These are phyloP conservation scores for Caenorhabditis sp. DNA, from an alignment of 2,888 invertebrate species.

Conservation along the genomic window DNA sequence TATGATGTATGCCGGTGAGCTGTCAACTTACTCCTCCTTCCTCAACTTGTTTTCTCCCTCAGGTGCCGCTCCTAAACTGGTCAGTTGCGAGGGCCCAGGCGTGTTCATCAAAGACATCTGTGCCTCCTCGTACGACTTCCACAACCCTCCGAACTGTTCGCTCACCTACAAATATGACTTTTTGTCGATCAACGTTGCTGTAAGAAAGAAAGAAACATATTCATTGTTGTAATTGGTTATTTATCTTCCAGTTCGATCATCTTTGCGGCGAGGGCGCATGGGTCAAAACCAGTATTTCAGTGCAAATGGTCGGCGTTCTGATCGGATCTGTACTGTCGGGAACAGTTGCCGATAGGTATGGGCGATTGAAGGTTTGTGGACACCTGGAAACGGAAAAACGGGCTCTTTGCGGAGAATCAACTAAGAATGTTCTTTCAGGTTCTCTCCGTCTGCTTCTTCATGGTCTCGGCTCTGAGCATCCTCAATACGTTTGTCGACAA, in stretches of 20 bases:
- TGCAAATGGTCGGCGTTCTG: slow-evolving; percentile 79
- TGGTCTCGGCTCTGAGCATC: slow-evolving; percentile 54
- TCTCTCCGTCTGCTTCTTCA: slow-evolving; percentile 60
- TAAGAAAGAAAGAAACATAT: slow-evolving; percentile 17
- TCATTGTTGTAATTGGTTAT: neutral
- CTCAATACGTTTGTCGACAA: slow-evolving; percentile 35
- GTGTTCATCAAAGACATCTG: slow-evolving; percentile 63
- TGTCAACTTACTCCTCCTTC: neutral
- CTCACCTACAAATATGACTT: slow-evolving; percentile 65
- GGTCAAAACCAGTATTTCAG: slow-evolving; percentile 77
- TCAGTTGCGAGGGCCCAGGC: slow-evolving; percentile 51
- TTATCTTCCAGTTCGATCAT: slow-evolving; percentile 69
- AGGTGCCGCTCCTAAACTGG: slow-evolving; percentile 66
- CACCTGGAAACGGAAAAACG: too few species aligned
- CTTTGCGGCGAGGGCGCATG: slow-evolving; percentile 69
- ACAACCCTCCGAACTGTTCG: slow-evolving; percentile 63
- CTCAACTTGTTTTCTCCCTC: neutral
- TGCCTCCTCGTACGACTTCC: slow-evolving; percentile 47
- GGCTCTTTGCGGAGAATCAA: too few species aligned
- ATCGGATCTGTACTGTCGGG: slow-evolving; percentile 66
- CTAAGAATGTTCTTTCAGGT: slow-evolving; percentile 40
- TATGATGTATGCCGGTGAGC: slow-evolving; percentile 69
- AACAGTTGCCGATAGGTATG: slow-evolving; percentile 65
- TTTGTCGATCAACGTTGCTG: slow-evolving; percentile 70
- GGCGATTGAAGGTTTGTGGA: slow-evolving; percentile 60